Evolutionary conservation across 1,140 invertebrate genomes (phyloP).

Genomic region (Drosophila mauritiana): DNA sequence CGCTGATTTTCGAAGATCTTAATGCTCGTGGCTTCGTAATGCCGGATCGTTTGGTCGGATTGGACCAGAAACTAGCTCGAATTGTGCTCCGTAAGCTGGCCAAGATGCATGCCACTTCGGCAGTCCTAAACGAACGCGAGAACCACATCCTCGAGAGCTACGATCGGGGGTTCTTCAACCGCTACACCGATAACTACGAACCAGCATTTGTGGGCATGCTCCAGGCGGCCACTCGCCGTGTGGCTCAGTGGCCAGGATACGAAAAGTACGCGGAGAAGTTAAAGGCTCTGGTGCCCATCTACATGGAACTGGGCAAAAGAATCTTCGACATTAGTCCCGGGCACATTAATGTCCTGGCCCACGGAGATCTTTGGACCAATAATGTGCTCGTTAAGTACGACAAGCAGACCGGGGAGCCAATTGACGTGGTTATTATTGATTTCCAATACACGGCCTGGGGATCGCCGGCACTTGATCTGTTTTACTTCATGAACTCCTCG

Average conservation of each 20-base stretch:
- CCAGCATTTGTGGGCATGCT: conserved; percentile 65
- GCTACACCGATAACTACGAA: conserved; percentile 71
- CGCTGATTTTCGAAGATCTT: conserved; percentile 80
- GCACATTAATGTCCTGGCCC: conserved; percentile 87
- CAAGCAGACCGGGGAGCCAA: conserved; percentile 78
- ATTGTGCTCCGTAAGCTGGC: conserved; percentile 86
- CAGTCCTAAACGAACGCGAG: conserved; percentile 76
- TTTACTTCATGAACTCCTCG: conserved; percentile 80
- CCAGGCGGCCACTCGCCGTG: conserved; percentile 48
- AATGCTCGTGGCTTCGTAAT: conserved; percentile 81
- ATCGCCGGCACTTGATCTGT: conserved; percentile 79
- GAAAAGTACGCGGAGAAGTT: conserved; percentile 69
- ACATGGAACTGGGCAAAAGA: conserved; percentile 75
- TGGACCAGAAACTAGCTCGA: conserved; percentile 85
- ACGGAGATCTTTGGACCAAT: conserved; percentile 89
- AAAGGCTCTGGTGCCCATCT: conserved; percentile 47
- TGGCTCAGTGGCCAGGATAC: conserved; percentile 62
- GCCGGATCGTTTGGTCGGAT: conserved; percentile 85
- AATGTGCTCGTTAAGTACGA: conserved; percentile 89
- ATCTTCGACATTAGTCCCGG: conserved; percentile 78
- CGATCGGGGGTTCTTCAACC: conserved; percentile 79
- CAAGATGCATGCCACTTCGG: conserved; percentile 86
- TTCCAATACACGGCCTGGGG: conserved; percentile 80
- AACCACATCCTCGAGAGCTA: conserved; percentile 57
- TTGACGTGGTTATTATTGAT: conserved; percentile 85